Conservation (phyloP, 2,888 invertebrate species). For the Blera fallax region DNA sequence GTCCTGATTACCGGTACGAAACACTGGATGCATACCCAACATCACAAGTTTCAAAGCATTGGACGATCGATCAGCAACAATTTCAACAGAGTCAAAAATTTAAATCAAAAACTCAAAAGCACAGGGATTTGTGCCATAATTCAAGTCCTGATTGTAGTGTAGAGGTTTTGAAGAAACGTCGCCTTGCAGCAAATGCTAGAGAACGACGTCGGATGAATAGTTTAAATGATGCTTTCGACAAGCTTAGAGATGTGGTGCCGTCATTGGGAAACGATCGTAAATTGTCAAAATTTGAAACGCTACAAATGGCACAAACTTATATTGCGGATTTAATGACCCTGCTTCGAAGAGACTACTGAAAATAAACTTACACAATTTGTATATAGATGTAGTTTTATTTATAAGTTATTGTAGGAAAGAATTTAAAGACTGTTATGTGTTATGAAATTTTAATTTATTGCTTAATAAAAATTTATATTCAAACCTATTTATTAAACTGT, state of each 20-base stretch:
- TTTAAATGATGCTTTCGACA: slow-evolving; percentile 88
- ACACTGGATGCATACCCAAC: slow-evolving; percentile 15
- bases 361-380: neutral
- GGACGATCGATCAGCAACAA: slow-evolving; percentile 18
- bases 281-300: slow-evolving; percentile 89
- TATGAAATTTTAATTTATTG: slow-evolving; percentile 15
- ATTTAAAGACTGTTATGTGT: slow-evolving; percentile 10
- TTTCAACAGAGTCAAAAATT: slow-evolving; percentile 9
- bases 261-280: slow-evolving; percentile 87
- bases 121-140: slow-evolving; percentile 22
- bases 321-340: slow-evolving; percentile 87
- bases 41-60: neutral
- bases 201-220: slow-evolving; percentile 89
- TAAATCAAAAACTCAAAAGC: slow-evolving; percentile 48
- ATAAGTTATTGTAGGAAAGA: neutral
- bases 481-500: neutral
- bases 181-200: slow-evolving; percentile 88
- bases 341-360: slow-evolving; percentile 80
- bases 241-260: slow-evolving; percentile 87
- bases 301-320: slow-evolving; percentile 91
- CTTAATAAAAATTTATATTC: neutral
- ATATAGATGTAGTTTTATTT: slow-evolving; percentile 2
- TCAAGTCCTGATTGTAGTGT: slow-evolving; percentile 27
- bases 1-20: slow-evolving; percentile 43
- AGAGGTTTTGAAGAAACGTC: slow-evolving; percentile 82